Conservation (phyloP, 1,140 invertebrate genomes). For the Augochlora pura region DNA sequence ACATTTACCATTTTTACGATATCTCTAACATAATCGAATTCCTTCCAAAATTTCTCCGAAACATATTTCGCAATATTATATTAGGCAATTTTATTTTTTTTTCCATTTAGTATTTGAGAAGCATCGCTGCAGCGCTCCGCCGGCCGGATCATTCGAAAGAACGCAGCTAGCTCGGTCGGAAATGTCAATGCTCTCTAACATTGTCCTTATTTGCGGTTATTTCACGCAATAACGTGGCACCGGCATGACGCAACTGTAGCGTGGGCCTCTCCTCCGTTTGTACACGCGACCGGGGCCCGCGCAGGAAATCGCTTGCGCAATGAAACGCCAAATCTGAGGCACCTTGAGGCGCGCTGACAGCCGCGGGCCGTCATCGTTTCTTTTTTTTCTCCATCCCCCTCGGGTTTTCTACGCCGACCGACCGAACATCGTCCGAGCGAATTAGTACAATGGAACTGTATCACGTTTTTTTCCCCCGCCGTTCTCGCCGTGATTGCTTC, state of each 20-base stretch:
- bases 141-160: too few relatives aligned
- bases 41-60: too few relatives aligned
- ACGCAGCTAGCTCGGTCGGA: not conserved
- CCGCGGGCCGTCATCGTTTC: not conserved
- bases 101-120: too few relatives aligned
- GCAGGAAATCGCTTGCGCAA: slow-evolving; percentile 47
- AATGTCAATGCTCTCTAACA: slow-evolving; percentile 32
- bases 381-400: not conserved
- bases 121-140: too few relatives aligned
- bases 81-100: too few relatives aligned
- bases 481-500: not conserved
- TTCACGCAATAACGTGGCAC: slow-evolving; percentile 25
- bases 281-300: not conserved
- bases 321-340: not conserved
- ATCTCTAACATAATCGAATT: too few relatives aligned
- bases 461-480: slow-evolving; percentile 18
- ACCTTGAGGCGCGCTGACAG: not conserved
- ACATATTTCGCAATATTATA: too few relatives aligned
- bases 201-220: slow-evolving; percentile 45
- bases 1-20: too few relatives aligned
- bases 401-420: not conserved
- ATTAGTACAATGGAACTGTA: slow-evolving; percentile 27
- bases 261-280: slow-evolving; percentile 21
- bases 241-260: slow-evolving; percentile 31
- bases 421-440: not conserved